phyloP scores from a whole-genome alignment of 2,888 invertebrate genomes.

The Ectemnius continuus region DNA sequence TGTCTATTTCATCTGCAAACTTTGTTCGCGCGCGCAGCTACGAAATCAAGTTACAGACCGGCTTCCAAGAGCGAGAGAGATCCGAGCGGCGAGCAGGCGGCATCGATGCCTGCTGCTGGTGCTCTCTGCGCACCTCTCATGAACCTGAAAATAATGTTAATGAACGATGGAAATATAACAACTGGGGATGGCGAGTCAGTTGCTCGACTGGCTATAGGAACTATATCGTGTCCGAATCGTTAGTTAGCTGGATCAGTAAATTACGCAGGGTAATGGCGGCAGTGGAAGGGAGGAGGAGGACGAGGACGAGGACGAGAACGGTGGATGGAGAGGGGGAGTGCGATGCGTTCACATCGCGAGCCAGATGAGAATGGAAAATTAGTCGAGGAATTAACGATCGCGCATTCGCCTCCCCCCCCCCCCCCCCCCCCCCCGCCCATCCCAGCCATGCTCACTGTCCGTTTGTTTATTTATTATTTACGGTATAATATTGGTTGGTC shows the following conservation, averaged over 20 bases:
- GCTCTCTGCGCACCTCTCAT: conserved; percentile 24
- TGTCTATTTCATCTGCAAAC: conserved; percentile 52
- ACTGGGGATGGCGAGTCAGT: conserved; percentile 3
- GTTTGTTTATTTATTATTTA: conserved; percentile 42
- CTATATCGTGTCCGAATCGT: conserved; percentile 31
- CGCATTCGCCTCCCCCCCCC: background rate
- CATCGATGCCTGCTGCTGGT: conserved; percentile 30
- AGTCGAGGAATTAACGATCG: conserved; percentile 17
- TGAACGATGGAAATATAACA: conserved; percentile 57
- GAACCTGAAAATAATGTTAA: conserved; percentile 53
- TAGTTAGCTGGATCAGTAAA: conserved; percentile 49
- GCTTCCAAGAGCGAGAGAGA: background rate
- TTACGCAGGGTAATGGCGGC: conserved; percentile 21
- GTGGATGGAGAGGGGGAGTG: background rate
- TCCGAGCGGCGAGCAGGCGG: conserved; percentile 19
- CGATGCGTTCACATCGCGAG: conserved; percentile 13
- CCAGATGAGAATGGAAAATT: conserved; percentile 45
- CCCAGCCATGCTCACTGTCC: background rate
- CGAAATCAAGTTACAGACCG: conserved; percentile 38
- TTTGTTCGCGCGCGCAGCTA: conserved; percentile 39
- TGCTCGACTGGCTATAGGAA: conserved; percentile 20
- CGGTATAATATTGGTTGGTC: conserved; percentile 17
- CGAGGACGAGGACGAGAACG: too few species aligned
- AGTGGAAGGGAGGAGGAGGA: too few species aligned
- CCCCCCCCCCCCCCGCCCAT: too few species aligned